Evolutionary conservation across 2,113 vertebrate genomes (phyloP).

Genomic region (Colossoma macropomum): DNA sequence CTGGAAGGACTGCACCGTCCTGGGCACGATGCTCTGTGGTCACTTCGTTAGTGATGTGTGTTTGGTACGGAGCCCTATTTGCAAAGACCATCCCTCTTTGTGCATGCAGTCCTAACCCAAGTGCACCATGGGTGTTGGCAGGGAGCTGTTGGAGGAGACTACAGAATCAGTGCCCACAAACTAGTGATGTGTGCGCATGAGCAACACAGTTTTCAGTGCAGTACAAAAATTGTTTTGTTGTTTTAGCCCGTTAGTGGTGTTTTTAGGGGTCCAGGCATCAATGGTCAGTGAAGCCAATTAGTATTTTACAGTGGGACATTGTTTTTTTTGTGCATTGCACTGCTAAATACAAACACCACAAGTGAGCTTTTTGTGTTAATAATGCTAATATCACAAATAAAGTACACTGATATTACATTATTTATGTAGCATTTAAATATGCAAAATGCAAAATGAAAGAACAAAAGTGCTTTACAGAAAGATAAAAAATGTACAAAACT

Average conservation of each 20-base stretch:
- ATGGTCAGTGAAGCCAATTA: background rate
- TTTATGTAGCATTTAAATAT: no score
- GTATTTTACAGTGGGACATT: background rate
- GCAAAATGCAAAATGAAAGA: no score
- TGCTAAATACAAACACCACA: no score
- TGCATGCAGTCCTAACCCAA: conserved; percentile 64
- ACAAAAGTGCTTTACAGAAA: no score
- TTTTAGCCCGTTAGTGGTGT: no score
- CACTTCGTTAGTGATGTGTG: conserved; percentile 70
- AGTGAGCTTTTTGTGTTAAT: no score
- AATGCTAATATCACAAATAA: no score
- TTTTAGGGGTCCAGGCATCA: background rate
- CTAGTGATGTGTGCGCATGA: conserved; percentile 22
- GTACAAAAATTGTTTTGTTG: background rate
- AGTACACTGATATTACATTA: no score
- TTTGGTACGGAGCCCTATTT: conserved; percentile 29
- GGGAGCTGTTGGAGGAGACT: conserved; percentile 41
- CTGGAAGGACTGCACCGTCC: conserved; percentile 48
- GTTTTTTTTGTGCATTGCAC: no score
- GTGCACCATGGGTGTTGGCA: conserved; percentile 62
- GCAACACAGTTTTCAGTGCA: background rate
- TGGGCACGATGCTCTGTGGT: conserved; percentile 50
- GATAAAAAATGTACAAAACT: no score
- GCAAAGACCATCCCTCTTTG: background rate
- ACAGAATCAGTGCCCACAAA: conserved; percentile 60